Percentiles rank a stretch among this genome's conserved stretches.
These are phyloP conservation scores for Dreissena polymorpha DNA, from an alignment of 1,140 invertebrate species.

Conservation along the genomic window DNA sequence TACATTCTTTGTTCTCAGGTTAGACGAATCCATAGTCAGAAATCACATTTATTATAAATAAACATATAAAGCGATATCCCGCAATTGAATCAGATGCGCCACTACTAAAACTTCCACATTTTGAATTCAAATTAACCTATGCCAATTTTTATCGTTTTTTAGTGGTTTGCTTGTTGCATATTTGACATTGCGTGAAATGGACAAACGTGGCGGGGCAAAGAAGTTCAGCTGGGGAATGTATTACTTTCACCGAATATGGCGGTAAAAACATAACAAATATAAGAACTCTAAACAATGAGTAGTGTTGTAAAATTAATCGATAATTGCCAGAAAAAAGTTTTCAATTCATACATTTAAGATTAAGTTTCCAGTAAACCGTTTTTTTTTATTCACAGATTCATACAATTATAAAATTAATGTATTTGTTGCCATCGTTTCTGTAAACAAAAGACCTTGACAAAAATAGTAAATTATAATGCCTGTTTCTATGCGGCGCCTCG, in stretches of 20 bases:
- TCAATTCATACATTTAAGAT: not conserved
- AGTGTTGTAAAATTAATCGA: not conserved
- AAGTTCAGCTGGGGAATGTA: conserved; percentile 60
- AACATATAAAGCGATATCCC: not conserved
- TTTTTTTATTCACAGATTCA: no score
- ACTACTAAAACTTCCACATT: not conserved
- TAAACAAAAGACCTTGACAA: not conserved
- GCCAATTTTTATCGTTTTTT: conserved; percentile 55
- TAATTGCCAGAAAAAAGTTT: not conserved
- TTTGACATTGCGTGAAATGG: conserved; percentile 79
- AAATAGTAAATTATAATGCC: not conserved
- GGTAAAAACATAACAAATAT: conserved; percentile 14
- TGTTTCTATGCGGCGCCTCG: not conserved
- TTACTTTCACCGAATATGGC: conserved; percentile 58
- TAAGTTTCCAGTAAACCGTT: not conserved
- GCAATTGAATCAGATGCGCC: not conserved
- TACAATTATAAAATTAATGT: not conserved
- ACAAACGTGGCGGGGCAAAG: conserved; percentile 64
- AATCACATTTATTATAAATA: no score
- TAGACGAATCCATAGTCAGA: not conserved
- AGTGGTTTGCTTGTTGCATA: conserved; percentile 83
- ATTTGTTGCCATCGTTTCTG: not conserved
- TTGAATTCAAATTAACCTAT: not conserved
- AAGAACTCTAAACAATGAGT: not conserved
- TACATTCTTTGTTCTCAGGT: conserved; percentile 89